Percentiles rank a stretch among this genome's conserved stretches.
These are phyloP conservation scores for Tiliacea aurago DNA, from an alignment of 2,888 invertebrate species.

Conservation along the genomic window DNA sequence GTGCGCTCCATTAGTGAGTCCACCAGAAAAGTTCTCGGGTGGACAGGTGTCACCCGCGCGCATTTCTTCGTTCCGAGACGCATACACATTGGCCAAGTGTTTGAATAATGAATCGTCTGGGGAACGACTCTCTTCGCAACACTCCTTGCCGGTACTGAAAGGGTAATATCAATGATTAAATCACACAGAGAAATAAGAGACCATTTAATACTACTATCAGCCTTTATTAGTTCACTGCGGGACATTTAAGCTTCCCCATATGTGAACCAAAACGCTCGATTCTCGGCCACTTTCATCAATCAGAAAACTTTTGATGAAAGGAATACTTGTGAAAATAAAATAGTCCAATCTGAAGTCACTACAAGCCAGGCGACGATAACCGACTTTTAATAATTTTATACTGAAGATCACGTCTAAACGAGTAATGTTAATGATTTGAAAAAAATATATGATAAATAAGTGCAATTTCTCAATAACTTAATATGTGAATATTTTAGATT, in stretches of 20 bases:
- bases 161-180: background rate
- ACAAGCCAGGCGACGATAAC: too few relatives aligned
- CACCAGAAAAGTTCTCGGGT: conserved; percentile 93
- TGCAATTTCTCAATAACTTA: too few relatives aligned
- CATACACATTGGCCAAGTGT: conserved; percentile 94
- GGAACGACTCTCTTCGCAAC: conserved; percentile 93
- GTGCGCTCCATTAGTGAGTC: conserved; percentile 97
- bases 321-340: background rate
- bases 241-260: background rate
- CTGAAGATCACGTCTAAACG: too few relatives aligned
- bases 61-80: conserved; percentile 94
- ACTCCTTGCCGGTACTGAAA: conserved; percentile 89
- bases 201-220: background rate
- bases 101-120: conserved; percentile 96
- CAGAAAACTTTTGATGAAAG: background rate
- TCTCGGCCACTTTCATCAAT: background rate
- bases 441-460: too few relatives aligned
- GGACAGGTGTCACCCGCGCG: conserved; percentile 93
- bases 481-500: too few relatives aligned
- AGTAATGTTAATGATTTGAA: too few relatives aligned
- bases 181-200: background rate
- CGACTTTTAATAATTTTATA: background rate
- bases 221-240: background rate
- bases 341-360: background rate
- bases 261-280: background rate